A percentile compares a stretch with the other conserved stretches of the same genome.
Conservation (phyloP, 2,888 invertebrate species). For the Diachrysia chrysitis region DNA sequence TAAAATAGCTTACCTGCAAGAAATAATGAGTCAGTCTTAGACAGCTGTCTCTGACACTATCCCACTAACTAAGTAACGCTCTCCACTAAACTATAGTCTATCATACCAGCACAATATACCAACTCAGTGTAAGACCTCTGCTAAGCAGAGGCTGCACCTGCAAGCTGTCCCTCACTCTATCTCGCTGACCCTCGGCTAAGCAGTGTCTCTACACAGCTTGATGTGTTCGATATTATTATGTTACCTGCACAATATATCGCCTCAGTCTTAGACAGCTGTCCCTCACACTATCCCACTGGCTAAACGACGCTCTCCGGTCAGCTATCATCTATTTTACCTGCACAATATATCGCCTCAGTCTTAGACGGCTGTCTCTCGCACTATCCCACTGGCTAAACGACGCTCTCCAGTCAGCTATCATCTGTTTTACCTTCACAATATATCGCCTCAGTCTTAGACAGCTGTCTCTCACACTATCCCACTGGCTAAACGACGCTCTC, state of each 20-base stretch:
- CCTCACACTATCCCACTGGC: neutral
- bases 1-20: too few relatives aligned
- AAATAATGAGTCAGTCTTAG: too few relatives aligned
- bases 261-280: slow-evolving; percentile 67
- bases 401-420: too few relatives aligned
- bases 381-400: too few relatives aligned
- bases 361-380: too few relatives aligned
- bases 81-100: slow-evolving; percentile 72
- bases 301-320: too few relatives aligned
- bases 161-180: neutral
- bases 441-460: slow-evolving; percentile 65
- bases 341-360: too few relatives aligned
- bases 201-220: too few relatives aligned
- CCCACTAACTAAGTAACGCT: slow-evolving; percentile 47
- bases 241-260: slow-evolving; percentile 71
- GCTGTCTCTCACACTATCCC: slow-evolving; percentile 66
- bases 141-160: too few relatives aligned
- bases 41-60: neutral
- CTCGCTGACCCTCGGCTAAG: neutral
- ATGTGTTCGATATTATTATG: too few relatives aligned
- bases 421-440: slow-evolving; percentile 67
- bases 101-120: slow-evolving; percentile 50
- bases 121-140: too few relatives aligned
- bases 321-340: slow-evolving; percentile 60
- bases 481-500: slow-evolving; percentile 43